A percentile compares a stretch with the other conserved stretches of the same genome.
Evolutionary conservation across 2,888 invertebrate species (phyloP).

Genomic region (Desoria tigrina): DNA sequence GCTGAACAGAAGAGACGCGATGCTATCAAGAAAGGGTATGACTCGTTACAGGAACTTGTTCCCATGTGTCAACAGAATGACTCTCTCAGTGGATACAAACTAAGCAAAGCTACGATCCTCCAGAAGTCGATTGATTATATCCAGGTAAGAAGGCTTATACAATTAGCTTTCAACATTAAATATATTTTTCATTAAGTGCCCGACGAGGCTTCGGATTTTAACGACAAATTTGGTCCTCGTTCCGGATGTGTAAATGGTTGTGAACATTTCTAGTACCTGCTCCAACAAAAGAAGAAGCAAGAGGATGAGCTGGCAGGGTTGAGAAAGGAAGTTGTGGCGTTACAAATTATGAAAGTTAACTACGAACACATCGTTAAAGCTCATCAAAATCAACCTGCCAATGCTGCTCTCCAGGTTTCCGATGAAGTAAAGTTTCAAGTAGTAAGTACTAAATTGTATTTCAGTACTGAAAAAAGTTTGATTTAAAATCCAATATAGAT

Average conservation of each 20-base stretch:
- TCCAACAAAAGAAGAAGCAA: slow-evolving; percentile 88
- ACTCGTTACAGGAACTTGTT: slow-evolving; percentile 86
- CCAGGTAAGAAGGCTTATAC: slow-evolving; percentile 54
- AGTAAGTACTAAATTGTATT: slow-evolving; percentile 63
- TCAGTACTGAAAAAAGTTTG: neutral
- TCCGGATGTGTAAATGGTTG: no score
- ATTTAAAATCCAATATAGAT: no score
- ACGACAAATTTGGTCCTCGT: neutral
- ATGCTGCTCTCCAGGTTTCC: slow-evolving; percentile 82
- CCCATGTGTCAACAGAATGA: slow-evolving; percentile 93
- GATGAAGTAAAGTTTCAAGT: slow-evolving; percentile 96
- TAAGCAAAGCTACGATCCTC: slow-evolving; percentile 92
- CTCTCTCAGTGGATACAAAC: slow-evolving; percentile 80
- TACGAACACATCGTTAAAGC: slow-evolving; percentile 96
- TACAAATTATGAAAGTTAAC: slow-evolving; percentile 91
- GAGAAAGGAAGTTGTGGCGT: slow-evolving; percentile 86
- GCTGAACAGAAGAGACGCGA: slow-evolving; percentile 95
- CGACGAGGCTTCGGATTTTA: neutral
- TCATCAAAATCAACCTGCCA: slow-evolving; percentile 87
- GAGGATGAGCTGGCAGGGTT: slow-evolving; percentile 90
- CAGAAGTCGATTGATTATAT: slow-evolving; percentile 94
- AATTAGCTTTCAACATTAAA: neutral
- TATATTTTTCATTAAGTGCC: no score
- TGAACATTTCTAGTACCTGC: slow-evolving; percentile 68
- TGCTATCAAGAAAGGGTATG: slow-evolving; percentile 96